A percentile compares a stretch with the other conserved stretches of the same genome.
These are phyloP conservation scores for Siniperca knerii DNA, from an alignment of 2,113 vertebrate species.

Conservation along the genomic window DNA sequence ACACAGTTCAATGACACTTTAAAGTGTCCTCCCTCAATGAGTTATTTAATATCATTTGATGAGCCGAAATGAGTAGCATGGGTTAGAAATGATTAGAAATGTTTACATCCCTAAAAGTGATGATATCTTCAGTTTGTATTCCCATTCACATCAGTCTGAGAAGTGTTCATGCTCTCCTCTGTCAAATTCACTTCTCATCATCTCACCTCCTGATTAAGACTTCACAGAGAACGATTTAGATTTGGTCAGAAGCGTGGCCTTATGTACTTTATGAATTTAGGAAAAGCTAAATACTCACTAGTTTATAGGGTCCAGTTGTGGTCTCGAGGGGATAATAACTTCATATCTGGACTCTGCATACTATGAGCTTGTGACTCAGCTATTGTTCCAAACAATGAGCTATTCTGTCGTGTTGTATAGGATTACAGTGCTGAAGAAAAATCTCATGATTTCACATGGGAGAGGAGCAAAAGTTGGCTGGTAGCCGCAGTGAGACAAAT, in stretches of 20 bases:
- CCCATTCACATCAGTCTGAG: neutral
- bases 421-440: slow-evolving; percentile 52
- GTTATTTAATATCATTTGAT: neutral
- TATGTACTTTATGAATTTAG: neutral
- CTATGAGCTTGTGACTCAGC: slow-evolving; percentile 43
- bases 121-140: neutral
- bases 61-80: neutral
- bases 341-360: slow-evolving; percentile 33
- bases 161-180: neutral
- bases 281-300: neutral
- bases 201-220: neutral
- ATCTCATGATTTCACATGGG: slow-evolving; percentile 38
- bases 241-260: neutral
- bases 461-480: slow-evolving; percentile 31
- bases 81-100: neutral
- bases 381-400: slow-evolving; percentile 63
- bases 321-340: slow-evolving; percentile 33
- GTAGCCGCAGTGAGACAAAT: slow-evolving; percentile 34
- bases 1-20: neutral
- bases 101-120: neutral
- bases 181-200: neutral
- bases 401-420: slow-evolving; percentile 34
- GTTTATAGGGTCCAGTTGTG: slow-evolving; percentile 37
- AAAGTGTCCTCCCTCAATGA: neutral
- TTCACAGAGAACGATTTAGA: neutral